Conservation (phyloP, 2,888 invertebrate species). For the Nesidiocoris tenuis region DNA sequence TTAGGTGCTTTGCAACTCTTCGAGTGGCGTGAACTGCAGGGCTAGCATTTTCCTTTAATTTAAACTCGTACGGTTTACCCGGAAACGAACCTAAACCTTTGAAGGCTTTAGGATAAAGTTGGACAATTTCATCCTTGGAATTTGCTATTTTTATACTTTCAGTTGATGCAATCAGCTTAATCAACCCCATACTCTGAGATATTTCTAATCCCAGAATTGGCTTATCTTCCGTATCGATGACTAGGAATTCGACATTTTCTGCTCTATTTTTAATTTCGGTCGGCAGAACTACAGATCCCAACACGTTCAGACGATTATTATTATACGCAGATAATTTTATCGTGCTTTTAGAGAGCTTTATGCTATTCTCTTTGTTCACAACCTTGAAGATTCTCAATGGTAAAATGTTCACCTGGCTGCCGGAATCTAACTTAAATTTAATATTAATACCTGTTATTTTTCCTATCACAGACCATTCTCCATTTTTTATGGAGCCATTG, state of each 20-base stretch:
- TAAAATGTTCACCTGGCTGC: slow-evolving; percentile 30
- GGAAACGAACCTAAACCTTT: slow-evolving; percentile 16
- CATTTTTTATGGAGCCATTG: not conserved
- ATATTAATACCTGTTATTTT: slow-evolving; percentile 4
- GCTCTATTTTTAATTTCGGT: too few species aligned
- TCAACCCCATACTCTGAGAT: slow-evolving; percentile 1
- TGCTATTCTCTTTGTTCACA: not conserved
- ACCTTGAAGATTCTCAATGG: slow-evolving; percentile 18
- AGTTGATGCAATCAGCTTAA: not conserved
- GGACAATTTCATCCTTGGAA: not conserved
- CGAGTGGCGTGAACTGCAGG: slow-evolving; percentile 40
- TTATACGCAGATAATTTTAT: slow-evolving; percentile 1
- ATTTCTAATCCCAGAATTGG: slow-evolving; percentile 7
- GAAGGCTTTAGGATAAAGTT: not conserved
- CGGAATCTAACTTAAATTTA: slow-evolving; percentile 36
- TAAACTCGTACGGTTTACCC: slow-evolving; percentile 47
- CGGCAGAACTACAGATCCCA: too few species aligned
- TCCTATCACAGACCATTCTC: slow-evolving; percentile 25
- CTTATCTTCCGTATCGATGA: not conserved
- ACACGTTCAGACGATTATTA: too few species aligned
- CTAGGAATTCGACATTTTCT: slow-evolving; percentile 8
- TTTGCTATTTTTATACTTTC: not conserved
- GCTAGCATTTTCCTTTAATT: slow-evolving; percentile 47
- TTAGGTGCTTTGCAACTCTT: slow-evolving; percentile 47
- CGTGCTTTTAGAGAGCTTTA: not conserved